Percentiles rank a stretch among this genome's conserved stretches.
These are phyloP conservation scores for Halcyon leucocephala DNA, from an alignment of 2,797 vertebrate genomes.

Conservation along the genomic window DNA sequence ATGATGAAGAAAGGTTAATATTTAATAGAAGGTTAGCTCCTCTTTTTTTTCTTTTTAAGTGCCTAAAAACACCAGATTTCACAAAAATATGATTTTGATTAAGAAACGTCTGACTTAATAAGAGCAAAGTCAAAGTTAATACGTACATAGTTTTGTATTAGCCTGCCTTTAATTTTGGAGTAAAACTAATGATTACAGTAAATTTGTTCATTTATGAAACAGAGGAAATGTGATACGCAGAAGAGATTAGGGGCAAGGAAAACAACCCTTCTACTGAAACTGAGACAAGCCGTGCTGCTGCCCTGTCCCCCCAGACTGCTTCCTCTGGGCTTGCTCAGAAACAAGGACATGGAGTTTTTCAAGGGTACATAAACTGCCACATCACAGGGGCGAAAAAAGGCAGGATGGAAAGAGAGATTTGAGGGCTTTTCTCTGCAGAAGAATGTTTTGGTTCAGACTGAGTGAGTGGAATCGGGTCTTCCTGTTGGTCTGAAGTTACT, in stretches of 20 bases:
- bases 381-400: neutral
- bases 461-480: neutral
- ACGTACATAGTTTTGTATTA: conserved; percentile 45
- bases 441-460: conserved; percentile 13
- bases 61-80: neutral
- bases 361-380: conserved; percentile 32
- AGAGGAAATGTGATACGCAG: conserved; percentile 46
- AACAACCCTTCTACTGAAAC: conserved; percentile 18
- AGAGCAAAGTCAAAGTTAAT: conserved; percentile 51
- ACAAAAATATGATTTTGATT: conserved; percentile 63
- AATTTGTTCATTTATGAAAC: conserved; percentile 66
- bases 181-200: conserved; percentile 60
- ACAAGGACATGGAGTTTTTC: conserved; percentile 13
- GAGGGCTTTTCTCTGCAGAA: conserved; percentile 18
- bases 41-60: neutral
- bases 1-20: neutral
- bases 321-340: neutral
- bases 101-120: conserved; percentile 59
- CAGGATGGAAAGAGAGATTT: conserved; percentile 12
- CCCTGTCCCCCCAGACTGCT: neutral
- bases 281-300: neutral
- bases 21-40: neutral
- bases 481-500: neutral
- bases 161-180: conserved; percentile 36
- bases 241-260: conserved; percentile 17